These are phyloP conservation scores for Phylloscopus trochiloides DNA, from an alignment of 2,113 vertebrate species.

Conservation along the genomic window DNA sequence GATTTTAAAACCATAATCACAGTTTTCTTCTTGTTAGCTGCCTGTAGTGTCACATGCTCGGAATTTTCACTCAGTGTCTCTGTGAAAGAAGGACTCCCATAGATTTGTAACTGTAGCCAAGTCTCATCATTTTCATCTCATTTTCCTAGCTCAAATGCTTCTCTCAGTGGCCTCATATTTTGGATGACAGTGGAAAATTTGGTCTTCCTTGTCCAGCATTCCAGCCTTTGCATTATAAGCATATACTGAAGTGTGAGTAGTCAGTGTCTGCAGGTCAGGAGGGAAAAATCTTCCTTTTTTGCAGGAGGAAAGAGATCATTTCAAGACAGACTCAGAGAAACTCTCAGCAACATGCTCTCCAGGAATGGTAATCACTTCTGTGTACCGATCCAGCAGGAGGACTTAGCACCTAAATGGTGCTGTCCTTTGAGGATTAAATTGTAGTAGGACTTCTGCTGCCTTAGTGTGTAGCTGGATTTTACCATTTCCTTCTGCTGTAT, in stretches of 20 bases:
- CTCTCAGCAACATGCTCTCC: background rate
- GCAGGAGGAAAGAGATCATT: background rate
- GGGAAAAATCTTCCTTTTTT: background rate
- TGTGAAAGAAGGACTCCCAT: background rate
- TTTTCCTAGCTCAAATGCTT: background rate
- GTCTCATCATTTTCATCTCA: background rate
- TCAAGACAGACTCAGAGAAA: background rate
- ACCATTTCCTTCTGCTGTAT: background rate
- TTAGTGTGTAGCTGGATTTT: background rate
- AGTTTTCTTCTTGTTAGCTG: background rate
- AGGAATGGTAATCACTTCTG: background rate
- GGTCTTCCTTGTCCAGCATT: background rate
- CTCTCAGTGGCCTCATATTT: background rate
- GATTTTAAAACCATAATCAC: background rate
- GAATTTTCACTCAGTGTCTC: background rate
- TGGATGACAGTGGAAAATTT: background rate
- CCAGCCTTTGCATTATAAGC: background rate
- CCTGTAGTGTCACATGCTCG: background rate
- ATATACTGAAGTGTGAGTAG: background rate
- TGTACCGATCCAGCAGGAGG: fast-evolving
- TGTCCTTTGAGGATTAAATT: background rate
- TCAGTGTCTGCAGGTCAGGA: background rate
- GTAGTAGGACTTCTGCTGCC: background rate
- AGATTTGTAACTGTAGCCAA: background rate
- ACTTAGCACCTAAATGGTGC: background rate